Conservation (phyloP, 1,140 invertebrate species). For the Tachypleus tridentatus region DNA sequence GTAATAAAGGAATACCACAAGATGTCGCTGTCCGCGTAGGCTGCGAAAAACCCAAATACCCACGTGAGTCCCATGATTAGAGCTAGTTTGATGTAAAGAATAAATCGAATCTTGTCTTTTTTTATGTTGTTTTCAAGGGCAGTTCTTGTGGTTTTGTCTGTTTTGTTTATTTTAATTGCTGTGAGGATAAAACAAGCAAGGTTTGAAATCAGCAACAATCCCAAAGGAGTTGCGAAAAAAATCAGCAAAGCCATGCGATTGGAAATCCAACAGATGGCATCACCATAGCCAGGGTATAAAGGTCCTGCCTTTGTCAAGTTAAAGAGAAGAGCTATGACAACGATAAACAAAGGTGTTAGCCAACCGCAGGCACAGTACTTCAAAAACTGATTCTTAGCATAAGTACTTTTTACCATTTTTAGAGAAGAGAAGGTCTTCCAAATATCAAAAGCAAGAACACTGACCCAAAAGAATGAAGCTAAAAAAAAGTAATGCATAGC, state of each 20-base stretch:
- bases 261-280: constrained; percentile 40
- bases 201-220: constrained; percentile 38
- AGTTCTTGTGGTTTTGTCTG: constrained; percentile 10
- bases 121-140: not conserved
- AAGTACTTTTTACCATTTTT: not conserved
- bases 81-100: constrained; percentile 38
- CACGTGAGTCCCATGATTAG: constrained; percentile 41
- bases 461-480: constrained; percentile 90
- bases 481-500: constrained; percentile 86
- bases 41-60: constrained; percentile 37
- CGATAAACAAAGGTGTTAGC: constrained; percentile 28
- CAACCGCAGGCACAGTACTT: constrained; percentile 31
- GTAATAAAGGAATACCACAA: constrained; percentile 33
- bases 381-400: not conserved
- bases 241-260: constrained; percentile 38
- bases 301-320: constrained; percentile 12
- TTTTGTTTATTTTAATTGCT: constrained; percentile 26
- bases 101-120: constrained; percentile 25
- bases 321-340: constrained; percentile 21
- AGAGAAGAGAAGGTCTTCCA: constrained; percentile 60
- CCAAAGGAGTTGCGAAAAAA: constrained; percentile 40
- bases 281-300: constrained; percentile 27
- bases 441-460: constrained; percentile 90
- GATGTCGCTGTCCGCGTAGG: constrained; percentile 19
- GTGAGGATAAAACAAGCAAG: constrained; percentile 40